Evolutionary conservation across 1,140 invertebrate species (phyloP).

Genomic region (Dendroctonus ponderosae): DNA sequence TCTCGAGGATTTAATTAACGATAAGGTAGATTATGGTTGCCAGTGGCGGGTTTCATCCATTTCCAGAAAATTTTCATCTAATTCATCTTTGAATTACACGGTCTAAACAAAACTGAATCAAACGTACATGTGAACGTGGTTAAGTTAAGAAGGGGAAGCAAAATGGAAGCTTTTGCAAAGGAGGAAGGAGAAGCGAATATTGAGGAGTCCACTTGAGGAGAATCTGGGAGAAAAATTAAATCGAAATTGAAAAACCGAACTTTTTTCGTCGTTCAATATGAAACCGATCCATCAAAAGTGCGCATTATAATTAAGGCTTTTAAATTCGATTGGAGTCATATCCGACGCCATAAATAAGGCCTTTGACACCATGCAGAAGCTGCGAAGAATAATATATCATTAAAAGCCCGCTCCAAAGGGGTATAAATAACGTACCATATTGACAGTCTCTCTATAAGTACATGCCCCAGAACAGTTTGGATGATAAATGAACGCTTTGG

Average conservation of each 20-base stretch:
- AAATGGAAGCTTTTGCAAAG: too few species aligned
- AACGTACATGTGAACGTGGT: too few species aligned
- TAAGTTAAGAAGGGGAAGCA: too few species aligned
- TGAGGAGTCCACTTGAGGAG: too few species aligned
- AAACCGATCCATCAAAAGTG: too few species aligned
- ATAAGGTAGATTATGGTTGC: conserved; percentile 6
- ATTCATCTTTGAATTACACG: too few species aligned
- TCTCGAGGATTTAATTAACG: conserved; percentile 32
- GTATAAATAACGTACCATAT: conserved; percentile 18
- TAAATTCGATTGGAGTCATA: conserved; percentile 14
- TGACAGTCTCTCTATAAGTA: conserved; percentile 22
- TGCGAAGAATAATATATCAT: conserved; percentile 17
- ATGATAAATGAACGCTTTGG: conserved; percentile 12
- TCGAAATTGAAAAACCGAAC: too few species aligned
- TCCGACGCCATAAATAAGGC: conserved; percentile 16
- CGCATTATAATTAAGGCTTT: neutral
- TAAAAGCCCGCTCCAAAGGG: conserved; percentile 4
- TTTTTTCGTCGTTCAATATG: too few species aligned
- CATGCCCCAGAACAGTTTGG: conserved; percentile 16
- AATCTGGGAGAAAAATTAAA: too few species aligned
- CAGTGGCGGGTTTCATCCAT: neutral
- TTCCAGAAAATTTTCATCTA: too few species aligned
- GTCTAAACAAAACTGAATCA: too few species aligned
- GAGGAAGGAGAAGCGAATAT: too few species aligned
- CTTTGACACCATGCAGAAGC: conserved; percentile 14